phyloP scores from a whole-genome alignment of 2,113 vertebrate species.

The Trachemys scripta region DNA sequence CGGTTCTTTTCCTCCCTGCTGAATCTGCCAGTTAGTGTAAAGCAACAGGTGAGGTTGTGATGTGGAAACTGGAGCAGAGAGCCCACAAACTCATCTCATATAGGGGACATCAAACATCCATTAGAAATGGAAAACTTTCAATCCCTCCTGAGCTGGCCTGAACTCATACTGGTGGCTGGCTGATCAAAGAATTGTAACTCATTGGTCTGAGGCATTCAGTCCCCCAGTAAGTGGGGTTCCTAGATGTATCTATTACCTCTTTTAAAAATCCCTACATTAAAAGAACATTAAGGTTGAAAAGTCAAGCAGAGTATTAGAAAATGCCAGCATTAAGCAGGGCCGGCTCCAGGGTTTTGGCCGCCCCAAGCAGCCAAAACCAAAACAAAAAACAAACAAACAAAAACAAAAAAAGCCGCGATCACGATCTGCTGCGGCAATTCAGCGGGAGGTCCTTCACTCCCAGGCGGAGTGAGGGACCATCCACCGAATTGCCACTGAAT shows the following conservation, averaged over 20 bases:
- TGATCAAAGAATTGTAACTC: constrained; percentile 68
- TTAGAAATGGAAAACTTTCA: constrained; percentile 74
- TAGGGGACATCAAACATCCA: constrained; percentile 70
- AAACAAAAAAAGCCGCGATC: no score
- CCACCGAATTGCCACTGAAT: no score
- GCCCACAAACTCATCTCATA: constrained; percentile 73
- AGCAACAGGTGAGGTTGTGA: constrained; percentile 69
- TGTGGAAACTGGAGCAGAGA: constrained; percentile 69
- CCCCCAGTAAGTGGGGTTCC: constrained; percentile 61
- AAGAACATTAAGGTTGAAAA: constrained; percentile 32
- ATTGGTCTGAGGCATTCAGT: constrained; percentile 67
- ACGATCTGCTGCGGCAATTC: no score
- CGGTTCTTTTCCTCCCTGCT: constrained; percentile 64
- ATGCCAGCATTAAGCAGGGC: constrained; percentile 31
- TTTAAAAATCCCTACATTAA: neutral
- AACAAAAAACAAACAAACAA: no score
- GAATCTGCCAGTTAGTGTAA: constrained; percentile 66
- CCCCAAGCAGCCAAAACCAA: no score
- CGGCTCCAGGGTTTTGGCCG: no score
- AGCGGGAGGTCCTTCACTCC: no score
- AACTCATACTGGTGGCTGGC: constrained; percentile 67
- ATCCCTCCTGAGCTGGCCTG: constrained; percentile 70
- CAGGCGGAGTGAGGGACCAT: no score
- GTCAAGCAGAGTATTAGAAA: constrained; percentile 23
- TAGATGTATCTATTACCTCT: constrained; percentile 50